Conservation (phyloP, 2,888 invertebrate genomes). For the Diarsia dahlii region DNA sequence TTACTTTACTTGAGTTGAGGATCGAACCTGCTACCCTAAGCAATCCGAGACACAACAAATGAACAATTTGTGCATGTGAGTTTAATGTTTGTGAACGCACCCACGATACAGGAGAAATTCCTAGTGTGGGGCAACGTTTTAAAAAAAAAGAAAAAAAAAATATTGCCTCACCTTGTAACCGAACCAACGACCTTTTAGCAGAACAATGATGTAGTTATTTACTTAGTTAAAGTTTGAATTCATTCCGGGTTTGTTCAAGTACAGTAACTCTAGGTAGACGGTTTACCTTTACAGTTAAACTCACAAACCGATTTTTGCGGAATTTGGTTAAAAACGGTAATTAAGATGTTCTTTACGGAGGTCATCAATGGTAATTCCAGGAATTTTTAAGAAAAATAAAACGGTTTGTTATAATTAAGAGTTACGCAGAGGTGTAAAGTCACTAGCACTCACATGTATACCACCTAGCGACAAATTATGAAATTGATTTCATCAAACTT, state of each 20-base stretch:
- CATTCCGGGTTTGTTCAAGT: not conserved
- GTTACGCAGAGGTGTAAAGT: too few relatives aligned
- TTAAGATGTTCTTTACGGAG: not conserved
- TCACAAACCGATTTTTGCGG: slow-evolving; percentile 3
- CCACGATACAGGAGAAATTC: too few relatives aligned
- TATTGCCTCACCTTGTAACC: not conserved
- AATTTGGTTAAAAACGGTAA: slow-evolving; percentile 5
- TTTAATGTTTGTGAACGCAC: too few relatives aligned
- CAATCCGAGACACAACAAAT: too few relatives aligned
- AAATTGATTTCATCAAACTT: too few relatives aligned
- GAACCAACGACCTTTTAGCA: slow-evolving; percentile 1
- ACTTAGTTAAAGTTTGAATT: not conserved
- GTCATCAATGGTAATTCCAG: not conserved
- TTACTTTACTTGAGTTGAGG: too few relatives aligned
- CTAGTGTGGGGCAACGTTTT: too few relatives aligned
- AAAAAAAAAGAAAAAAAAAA: too few relatives aligned
- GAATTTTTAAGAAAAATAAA: not conserved
- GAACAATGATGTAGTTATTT: not conserved
- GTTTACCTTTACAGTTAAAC: slow-evolving; percentile 21
- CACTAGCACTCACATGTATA: too few relatives aligned
- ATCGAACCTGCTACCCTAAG: too few relatives aligned
- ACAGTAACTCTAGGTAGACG: slow-evolving; percentile 5
- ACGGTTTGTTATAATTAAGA: not conserved
- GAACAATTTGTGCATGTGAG: too few relatives aligned
- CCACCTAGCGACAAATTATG: too few relatives aligned